A percentile compares a stretch with the other conserved stretches of the same genome.
These are phyloP conservation scores for Frankliniella fusca DNA, from an alignment of 2,888 invertebrate genomes.

Conservation along the genomic window DNA sequence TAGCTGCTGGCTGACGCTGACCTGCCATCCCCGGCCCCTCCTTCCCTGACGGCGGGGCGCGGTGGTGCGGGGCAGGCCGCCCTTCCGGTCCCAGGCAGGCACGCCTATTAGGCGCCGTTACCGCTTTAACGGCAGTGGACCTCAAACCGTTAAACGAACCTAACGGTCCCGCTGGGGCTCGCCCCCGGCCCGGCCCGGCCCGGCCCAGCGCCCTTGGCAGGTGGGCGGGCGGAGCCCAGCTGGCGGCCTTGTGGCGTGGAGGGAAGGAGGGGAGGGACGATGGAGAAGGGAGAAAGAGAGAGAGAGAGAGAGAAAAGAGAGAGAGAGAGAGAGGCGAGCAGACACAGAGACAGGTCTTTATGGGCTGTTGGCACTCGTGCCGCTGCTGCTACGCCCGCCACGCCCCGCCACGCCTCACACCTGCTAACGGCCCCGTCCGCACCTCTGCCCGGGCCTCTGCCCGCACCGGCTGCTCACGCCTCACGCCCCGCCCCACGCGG, in stretches of 20 bases:
- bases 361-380: no score
- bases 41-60: neutral
- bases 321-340: neutral
- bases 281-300: no score
- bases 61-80: no score
- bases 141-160: conserved; percentile 11
- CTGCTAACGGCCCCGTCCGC: no score
- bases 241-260: neutral
- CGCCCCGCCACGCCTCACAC: no score
- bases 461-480: no score
- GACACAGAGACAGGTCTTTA: neutral
- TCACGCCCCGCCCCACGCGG: no score
- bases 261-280: no score
- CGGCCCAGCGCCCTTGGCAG: neutral
- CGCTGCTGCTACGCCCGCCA: no score
- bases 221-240: neutral
- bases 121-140: conserved; percentile 1
- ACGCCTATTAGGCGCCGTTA: conserved; percentile 6
- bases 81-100: neutral
- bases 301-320: neutral
- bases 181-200: no score
- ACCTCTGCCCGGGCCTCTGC: no score
- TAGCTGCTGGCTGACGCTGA: neutral
- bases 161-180: neutral
- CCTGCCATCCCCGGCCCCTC: neutral